Percentiles rank a stretch among this genome's conserved stretches.
Evolutionary conservation across 2,888 invertebrate species (phyloP).

Genomic region (Drosophila tanythrix): DNA sequence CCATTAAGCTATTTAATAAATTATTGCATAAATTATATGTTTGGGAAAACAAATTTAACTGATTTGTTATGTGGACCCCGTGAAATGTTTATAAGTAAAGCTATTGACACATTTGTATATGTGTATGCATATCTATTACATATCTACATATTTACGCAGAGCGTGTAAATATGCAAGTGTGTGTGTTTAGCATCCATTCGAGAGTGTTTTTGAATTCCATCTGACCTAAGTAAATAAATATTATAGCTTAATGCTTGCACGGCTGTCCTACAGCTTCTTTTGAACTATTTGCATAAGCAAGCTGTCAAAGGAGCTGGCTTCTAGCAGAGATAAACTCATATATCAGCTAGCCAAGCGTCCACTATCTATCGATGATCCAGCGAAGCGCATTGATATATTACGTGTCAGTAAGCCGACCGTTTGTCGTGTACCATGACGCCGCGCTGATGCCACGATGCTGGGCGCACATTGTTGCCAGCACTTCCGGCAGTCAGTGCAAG

Average conservation of each 20-base stretch:
- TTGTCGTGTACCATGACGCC: constrained; percentile 32
- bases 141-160: neutral
- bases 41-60: constrained; percentile 1
- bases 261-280: constrained; percentile 38
- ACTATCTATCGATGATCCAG: constrained; percentile 22
- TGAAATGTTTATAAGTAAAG: neutral
- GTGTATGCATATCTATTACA: too few species aligned
- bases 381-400: constrained; percentile 75
- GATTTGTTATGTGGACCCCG: neutral
- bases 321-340: constrained; percentile 50
- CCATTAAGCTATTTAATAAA: neutral
- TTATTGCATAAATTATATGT: neutral
- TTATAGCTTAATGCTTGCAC: constrained; percentile 63
- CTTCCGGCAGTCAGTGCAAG: constrained; percentile 77
- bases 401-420: constrained; percentile 62
- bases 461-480: constrained; percentile 57
- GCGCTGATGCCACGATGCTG: constrained; percentile 11
- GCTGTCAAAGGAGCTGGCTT: constrained; percentile 17
- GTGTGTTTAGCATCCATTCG: constrained; percentile 6
- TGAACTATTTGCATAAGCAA: constrained; percentile 64
- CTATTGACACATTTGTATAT: constrained; percentile 13
- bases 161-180: neutral
- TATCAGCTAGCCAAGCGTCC: constrained; percentile 43
- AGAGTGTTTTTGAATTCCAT: constrained; percentile 18
- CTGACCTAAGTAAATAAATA: constrained; percentile 66